These are phyloP conservation scores for Moxostoma hubbsi DNA, from an alignment of 2,797 vertebrate genomes.

Conservation along the genomic window DNA sequence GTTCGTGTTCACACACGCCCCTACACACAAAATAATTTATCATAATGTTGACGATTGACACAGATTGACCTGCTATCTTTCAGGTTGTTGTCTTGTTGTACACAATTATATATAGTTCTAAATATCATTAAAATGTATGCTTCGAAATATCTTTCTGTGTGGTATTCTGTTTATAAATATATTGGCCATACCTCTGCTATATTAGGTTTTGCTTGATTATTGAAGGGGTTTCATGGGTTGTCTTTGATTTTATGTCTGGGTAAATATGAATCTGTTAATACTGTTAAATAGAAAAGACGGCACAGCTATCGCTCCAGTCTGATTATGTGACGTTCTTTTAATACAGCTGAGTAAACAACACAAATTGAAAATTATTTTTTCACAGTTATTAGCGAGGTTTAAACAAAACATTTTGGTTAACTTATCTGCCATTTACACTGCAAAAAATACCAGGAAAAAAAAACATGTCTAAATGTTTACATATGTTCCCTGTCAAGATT, in stretches of 20 bases:
- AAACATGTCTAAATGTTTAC: constrained; percentile 3
- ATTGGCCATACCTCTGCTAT: too few relatives aligned
- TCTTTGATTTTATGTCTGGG: constrained; percentile 46
- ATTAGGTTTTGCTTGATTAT: constrained; percentile 24
- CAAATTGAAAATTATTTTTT: constrained; percentile 10
- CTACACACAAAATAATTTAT: background rate
- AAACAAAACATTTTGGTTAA: constrained; percentile 23
- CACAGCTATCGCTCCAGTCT: background rate
- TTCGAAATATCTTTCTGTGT: constrained; percentile 36
- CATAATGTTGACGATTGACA: background rate
- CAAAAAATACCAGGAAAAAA: constrained; percentile 14
- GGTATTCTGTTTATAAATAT: constrained; percentile 10
- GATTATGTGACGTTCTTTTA: constrained; percentile 4
- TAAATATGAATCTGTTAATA: constrained; percentile 44
- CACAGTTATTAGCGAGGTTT: constrained; percentile 1
- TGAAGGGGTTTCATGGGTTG: constrained; percentile 47
- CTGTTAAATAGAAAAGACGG: constrained; percentile 31
- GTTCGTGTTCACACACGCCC: constrained; percentile 21
- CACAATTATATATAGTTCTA: constrained; percentile 8
- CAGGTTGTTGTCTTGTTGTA: background rate
- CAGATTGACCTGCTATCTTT: background rate
- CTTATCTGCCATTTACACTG: constrained; percentile 5
- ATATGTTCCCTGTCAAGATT: constrained; percentile 1
- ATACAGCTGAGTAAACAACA: background rate
- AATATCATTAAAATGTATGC: background rate